These are phyloP conservation scores for Hucho hucho DNA, from an alignment of 2,113 vertebrate species.

Conservation along the genomic window DNA sequence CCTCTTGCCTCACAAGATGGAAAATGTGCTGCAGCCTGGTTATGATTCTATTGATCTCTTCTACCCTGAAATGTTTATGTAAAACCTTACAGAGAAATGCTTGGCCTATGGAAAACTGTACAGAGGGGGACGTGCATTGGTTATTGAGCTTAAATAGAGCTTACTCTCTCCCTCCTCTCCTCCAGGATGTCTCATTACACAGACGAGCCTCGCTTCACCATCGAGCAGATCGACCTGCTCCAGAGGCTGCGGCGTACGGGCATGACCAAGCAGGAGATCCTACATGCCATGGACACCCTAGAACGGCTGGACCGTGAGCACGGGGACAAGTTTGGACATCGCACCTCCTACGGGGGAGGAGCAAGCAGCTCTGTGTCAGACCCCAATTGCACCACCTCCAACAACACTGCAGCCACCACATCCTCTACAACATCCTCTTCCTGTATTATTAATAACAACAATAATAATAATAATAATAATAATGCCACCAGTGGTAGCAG, in stretches of 20 bases:
- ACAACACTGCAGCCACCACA: constrained; percentile 76
- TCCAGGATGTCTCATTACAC: constrained; percentile 98
- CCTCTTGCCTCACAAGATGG: constrained; percentile 49
- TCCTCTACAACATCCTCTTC: constrained; percentile 77
- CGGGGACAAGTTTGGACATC: constrained; percentile 92
- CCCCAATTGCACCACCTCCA: constrained; percentile 33
- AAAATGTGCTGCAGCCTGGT: constrained; percentile 69
- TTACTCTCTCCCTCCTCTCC: not conserved
- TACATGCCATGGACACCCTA: constrained; percentile 96
- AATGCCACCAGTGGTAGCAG: no score
- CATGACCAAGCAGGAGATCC: constrained; percentile 96
- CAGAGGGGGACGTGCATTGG: not conserved
- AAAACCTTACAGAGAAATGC: not conserved
- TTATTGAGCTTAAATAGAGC: not conserved
- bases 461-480: constrained; percentile 23
- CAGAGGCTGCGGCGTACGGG: constrained; percentile 93
- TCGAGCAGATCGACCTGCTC: constrained; percentile 98
- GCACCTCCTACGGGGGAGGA: constrained; percentile 72
- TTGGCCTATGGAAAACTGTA: no score
- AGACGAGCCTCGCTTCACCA: constrained; percentile 97
- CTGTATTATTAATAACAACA: constrained; percentile 43
- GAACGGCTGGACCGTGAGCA: constrained; percentile 98
- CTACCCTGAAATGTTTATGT: constrained; percentile 32
- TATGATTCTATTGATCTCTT: constrained; percentile 69
- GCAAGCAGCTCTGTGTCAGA: constrained; percentile 68